A percentile compares a stretch with the other conserved stretches of the same genome.
Conservation (phyloP, 30 jellyfish, hydroid and myxozoan species). For the Sanderia malayensis region DNA sequence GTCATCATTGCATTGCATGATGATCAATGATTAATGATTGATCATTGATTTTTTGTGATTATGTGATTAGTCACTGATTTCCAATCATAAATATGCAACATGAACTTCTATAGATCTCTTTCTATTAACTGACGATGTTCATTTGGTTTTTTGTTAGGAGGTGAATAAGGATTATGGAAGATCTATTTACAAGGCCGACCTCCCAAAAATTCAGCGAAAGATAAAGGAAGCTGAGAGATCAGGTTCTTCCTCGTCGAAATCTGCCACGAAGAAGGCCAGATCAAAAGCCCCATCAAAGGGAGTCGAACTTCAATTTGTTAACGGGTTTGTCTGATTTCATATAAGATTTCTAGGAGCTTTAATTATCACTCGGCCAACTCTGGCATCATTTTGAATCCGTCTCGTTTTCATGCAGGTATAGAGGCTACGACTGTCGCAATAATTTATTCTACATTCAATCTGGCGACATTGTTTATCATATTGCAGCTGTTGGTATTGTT, state of each 20-base stretch:
- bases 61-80: no score
- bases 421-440: slow-evolving; percentile 96
- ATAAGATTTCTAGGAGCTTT: background rate
- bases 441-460: slow-evolving; percentile 92
- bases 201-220: slow-evolving; percentile 73
- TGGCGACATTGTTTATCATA: slow-evolving; percentile 86
- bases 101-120: no score
- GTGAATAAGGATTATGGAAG: slow-evolving; percentile 65
- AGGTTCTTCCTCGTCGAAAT: background rate
- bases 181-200: slow-evolving; percentile 81
- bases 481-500: slow-evolving; percentile 93
- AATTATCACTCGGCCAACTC: background rate
- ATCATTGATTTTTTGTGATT: no score
- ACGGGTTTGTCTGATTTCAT: slow-evolving; percentile 59
- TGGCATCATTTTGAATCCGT: background rate
- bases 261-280: slow-evolving; percentile 68
- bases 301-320: slow-evolving; percentile 65
- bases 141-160: slow-evolving; percentile 46
- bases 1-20: no score
- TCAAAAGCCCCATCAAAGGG: slow-evolving; percentile 85
- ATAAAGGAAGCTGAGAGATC: slow-evolving; percentile 55
- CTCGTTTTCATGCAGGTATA: slow-evolving; percentile 53
- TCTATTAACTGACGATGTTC: no score
- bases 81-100: no score
- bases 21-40: no score